Conservation (phyloP, 2,797 vertebrate genomes). For the Typhlichthys subterraneus region DNA sequence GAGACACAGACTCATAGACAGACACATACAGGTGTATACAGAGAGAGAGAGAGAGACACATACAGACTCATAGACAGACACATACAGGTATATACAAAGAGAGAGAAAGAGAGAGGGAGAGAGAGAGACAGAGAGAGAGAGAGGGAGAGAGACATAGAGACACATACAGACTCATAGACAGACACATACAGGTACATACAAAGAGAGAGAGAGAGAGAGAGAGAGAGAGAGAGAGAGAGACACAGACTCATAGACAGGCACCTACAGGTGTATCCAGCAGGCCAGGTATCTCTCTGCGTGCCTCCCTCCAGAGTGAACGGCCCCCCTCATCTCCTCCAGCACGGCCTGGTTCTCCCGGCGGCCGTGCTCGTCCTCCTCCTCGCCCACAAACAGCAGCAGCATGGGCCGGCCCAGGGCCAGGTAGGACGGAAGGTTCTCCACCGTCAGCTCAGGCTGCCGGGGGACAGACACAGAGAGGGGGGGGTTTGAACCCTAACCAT, state of each 20-base stretch:
- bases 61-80: no score
- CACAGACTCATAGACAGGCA: slow-evolving; percentile 17
- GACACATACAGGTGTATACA: no score
- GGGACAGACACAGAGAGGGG: background rate
- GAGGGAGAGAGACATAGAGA: no score
- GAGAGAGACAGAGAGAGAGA: background rate
- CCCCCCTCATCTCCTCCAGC: slow-evolving; percentile 66
- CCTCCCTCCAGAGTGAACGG: slow-evolving; percentile 37
- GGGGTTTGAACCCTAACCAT: no score
- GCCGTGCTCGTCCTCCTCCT: slow-evolving; percentile 66
- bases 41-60: no score
- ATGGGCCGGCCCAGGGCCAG: slow-evolving; percentile 81
- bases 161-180: no score
- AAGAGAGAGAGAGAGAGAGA: no score
- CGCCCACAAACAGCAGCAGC: slow-evolving; percentile 87
- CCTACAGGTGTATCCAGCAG: slow-evolving; percentile 94
- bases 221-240: no score
- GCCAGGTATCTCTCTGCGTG: slow-evolving; percentile 63
- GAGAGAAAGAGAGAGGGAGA: background rate
- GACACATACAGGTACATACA: no score
- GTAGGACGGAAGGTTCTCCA: slow-evolving; percentile 85
- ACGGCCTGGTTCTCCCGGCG: slow-evolving; percentile 55
- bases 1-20: no score
- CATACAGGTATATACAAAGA: background rate
- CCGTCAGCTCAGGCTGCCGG: slow-evolving; percentile 88